A percentile compares a stretch with the other conserved stretches of the same genome.
Conservation (phyloP, 2,113 vertebrate species). For the Aleadryas rufinucha region DNA sequence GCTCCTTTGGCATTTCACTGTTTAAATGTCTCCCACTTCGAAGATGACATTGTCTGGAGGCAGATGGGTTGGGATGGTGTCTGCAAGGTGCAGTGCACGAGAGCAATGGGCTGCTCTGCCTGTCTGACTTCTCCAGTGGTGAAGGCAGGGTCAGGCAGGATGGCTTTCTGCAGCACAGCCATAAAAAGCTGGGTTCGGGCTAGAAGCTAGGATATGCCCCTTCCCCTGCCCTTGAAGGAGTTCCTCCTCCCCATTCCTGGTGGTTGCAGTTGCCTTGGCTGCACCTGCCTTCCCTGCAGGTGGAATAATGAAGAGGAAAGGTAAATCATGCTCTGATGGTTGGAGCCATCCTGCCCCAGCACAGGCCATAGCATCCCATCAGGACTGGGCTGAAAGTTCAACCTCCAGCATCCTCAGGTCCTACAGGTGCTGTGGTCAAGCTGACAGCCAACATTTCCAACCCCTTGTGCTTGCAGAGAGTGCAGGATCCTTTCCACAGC, state of each 20-base stretch:
- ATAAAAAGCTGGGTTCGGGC: neutral
- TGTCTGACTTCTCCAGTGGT: neutral
- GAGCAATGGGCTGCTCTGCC: neutral
- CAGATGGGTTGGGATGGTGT: neutral
- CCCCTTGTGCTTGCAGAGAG: neutral
- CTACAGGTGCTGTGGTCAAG: neutral
- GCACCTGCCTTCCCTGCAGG: neutral
- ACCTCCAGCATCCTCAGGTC: neutral
- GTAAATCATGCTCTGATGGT: neutral
- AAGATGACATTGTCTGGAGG: constrained; percentile 34
- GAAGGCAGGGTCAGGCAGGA: neutral
- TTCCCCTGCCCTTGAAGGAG: neutral
- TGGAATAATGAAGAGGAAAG: neutral
- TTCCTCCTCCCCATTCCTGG: neutral
- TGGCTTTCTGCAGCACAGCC: neutral
- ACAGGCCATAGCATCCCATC: neutral
- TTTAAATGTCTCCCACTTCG: constrained; percentile 34
- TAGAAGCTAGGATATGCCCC: neutral
- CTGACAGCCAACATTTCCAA: neutral
- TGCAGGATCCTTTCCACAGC: neutral
- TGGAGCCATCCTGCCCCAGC: neutral
- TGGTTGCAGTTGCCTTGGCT: neutral
- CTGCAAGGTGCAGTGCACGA: neutral
- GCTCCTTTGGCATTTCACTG: constrained; percentile 56
- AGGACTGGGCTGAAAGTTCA: neutral